Conservation (phyloP, 2,797 vertebrate genomes). For the Sarcoramphus papa region DNA sequence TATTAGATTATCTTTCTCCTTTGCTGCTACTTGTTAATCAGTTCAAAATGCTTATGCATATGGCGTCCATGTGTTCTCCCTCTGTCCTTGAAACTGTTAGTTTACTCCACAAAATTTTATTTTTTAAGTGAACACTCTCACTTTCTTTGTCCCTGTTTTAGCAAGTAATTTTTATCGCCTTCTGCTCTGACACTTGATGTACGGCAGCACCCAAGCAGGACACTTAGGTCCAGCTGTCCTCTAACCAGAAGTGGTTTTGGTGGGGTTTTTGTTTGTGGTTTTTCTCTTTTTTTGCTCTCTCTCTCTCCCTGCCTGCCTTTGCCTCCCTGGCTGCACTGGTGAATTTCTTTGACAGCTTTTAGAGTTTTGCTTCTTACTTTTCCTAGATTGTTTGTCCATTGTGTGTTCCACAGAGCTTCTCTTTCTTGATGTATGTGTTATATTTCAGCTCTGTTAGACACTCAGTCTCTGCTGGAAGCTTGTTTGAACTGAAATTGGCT, state of each 20-base stretch:
- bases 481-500: neutral
- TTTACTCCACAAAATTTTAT: neutral
- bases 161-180: neutral
- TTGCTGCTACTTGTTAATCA: constrained; percentile 14
- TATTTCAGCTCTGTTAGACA: neutral
- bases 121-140: neutral
- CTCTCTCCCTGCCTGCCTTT: neutral
- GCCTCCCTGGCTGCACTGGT: neutral
- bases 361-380: neutral
- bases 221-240: neutral
- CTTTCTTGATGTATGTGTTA: neutral
- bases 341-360: constrained; percentile 2
- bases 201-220: neutral
- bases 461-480: neutral
- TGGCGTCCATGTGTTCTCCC: neutral
- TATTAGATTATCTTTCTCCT: neutral
- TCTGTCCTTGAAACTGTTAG: neutral
- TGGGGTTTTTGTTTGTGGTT: neutral
- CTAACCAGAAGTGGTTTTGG: neutral
- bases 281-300: neutral
- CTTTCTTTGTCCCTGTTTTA: neutral
- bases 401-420: neutral
- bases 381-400: neutral
- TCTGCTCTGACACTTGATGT: neutral
- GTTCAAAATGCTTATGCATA: neutral